Evolutionary conservation across 2,888 invertebrate species (phyloP), one percentile per base, ranked within the genome.

Genomic region (Lacanobia wlatinum): DNA sequence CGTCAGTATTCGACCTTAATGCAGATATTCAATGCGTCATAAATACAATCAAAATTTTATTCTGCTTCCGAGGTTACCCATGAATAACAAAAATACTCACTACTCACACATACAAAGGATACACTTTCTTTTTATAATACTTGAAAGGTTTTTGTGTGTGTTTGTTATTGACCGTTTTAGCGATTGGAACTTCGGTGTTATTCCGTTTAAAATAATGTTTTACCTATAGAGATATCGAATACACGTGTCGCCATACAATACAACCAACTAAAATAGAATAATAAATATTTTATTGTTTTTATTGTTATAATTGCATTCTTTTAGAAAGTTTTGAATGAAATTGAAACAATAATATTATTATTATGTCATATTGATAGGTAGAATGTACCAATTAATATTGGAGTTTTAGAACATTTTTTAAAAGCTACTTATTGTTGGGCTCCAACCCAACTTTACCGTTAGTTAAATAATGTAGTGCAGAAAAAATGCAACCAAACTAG

Each of bases 41-140:
- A 68, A 71, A 69, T 76, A 62, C 52, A 74, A 70, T 60, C 46
- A 70, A 78, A 76, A 58, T 38, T 61, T 76, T 69, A 76, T 77
- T 52, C 46, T 43, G 18, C 40, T 50, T 55, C 64, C 63, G 60
- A 76, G 78, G 78, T 78, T 64, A 72, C 53, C 43, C 28, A 69
- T 58, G 43, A 28, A 69, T 64, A 48, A 78, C 18, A 18, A 63
- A 78, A 76, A 55, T n/a, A 28, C 28, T 28, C 28, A 28, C 28
- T 56, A 64, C 48, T 48, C 62, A 7, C 58, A 59, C 48, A 69
- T 38, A 43, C 23, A 18, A 34, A 63, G 16, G n/a, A 18, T 23
- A 71, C 53, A 69, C 16, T 70, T 8, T 63, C 52, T 60, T 78
- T 50, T 23, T 56, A n/a, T 70, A 38, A 50, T 48, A 43, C 43